phyloP scores from a whole-genome alignment of 2,113 vertebrate genomes.

The Caloenas nicobarica region DNA sequence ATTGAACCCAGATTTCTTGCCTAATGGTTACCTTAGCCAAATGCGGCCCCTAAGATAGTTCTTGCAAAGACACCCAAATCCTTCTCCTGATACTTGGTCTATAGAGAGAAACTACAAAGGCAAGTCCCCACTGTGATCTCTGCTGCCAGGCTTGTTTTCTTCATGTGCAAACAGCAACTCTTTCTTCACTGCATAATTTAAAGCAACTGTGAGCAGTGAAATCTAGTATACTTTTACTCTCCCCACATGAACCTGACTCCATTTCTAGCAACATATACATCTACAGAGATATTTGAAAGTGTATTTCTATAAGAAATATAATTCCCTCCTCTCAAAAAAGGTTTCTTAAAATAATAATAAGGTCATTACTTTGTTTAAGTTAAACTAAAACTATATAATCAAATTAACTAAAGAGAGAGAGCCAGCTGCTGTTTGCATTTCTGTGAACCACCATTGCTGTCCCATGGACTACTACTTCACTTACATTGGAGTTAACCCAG shows the following conservation, averaged over 20 bases:
- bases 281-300: not conserved
- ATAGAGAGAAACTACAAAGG: not conserved
- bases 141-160: not conserved
- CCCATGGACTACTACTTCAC: not conserved
- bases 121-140: not conserved
- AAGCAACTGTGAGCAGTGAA: slow-evolving; percentile 33
- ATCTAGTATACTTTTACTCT: not conserved
- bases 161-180: not conserved
- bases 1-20: not conserved
- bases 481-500: not conserved
- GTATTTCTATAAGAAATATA: slow-evolving; percentile 30
- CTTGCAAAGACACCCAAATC: not conserved
- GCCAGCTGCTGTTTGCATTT: slow-evolving; percentile 25
- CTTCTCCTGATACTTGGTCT: not conserved
- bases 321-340: not conserved
- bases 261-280: not conserved
- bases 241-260: not conserved
- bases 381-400: slow-evolving; percentile 17
- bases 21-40: not conserved
- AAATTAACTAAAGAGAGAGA: slow-evolving; percentile 22
- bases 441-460: not conserved
- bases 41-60: not conserved
- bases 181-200: not conserved
- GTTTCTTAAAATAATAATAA: slow-evolving; percentile 44
- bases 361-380: slow-evolving; percentile 21